Evolutionary conservation across 2,888 invertebrate species (phyloP).

Genomic region (Phoronis australis): DNA sequence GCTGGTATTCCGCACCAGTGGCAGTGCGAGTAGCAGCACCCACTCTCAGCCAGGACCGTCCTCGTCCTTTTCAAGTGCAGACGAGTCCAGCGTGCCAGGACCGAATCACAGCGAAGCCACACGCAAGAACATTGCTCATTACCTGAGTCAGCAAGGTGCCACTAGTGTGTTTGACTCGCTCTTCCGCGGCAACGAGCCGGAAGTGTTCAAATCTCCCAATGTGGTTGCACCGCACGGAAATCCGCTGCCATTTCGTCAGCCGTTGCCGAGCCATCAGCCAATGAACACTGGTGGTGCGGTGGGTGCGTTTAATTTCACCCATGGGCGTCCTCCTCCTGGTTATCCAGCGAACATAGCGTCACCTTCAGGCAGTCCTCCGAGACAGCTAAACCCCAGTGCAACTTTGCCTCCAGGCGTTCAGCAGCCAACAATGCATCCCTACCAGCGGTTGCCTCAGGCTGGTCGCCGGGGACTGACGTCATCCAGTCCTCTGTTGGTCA

Average conservation of each 20-base stretch:
- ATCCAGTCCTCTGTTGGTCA: slow-evolving; percentile 81
- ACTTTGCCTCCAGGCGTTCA: not conserved
- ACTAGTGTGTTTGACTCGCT: not conserved
- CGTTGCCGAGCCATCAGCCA: slow-evolving; percentile 20
- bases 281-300: no score
- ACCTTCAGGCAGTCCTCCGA: slow-evolving; percentile 15
- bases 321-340: slow-evolving; percentile 21
- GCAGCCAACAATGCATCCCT: not conserved
- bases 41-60: slow-evolving; percentile 12
- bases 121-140: slow-evolving; percentile 49
- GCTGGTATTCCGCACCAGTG: slow-evolving; percentile 42
- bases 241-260: slow-evolving; percentile 54
- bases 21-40: slow-evolving; percentile 14
- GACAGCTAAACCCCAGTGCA: slow-evolving; percentile 1
- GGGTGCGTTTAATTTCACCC: slow-evolving; percentile 1
- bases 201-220: slow-evolving; percentile 62
- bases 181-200: slow-evolving; percentile 20
- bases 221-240: slow-evolving; percentile 81
- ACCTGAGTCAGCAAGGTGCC: slow-evolving; percentile 33
- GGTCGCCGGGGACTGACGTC: slow-evolving; percentile 52
- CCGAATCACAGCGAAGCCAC: slow-evolving; percentile 46
- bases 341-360: slow-evolving; percentile 15
- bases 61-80: slow-evolving; percentile 11
- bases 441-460: slow-evolving; percentile 22
- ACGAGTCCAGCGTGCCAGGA: slow-evolving; percentile 26